A percentile compares a stretch with the other conserved stretches of the same genome.
Evolutionary conservation across 2,113 vertebrate genomes (phyloP).

Genomic region (human (Homo sapiens)): GRCh38 chr11:66195001-66195500

Average conservation of each 20-base stretch:
- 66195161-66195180: too few relatives aligned
- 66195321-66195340: background rate
- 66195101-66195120: too few relatives aligned
- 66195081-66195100: too few relatives aligned
- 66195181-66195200: too few relatives aligned
- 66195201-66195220: too few relatives aligned
- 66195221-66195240: too few relatives aligned
- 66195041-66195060: too few relatives aligned
- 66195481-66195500: background rate
- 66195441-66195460: background rate
- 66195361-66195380: background rate
- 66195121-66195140: too few relatives aligned
- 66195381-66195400: background rate
- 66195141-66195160: too few relatives aligned
- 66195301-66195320: background rate
- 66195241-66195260: background rate
- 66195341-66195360: background rate
- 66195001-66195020: too few relatives aligned
- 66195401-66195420: background rate
- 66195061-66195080: too few relatives aligned
- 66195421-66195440: conserved; percentile 3
- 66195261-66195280: background rate
- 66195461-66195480: background rate
- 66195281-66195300: background rate
- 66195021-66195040: too few relatives aligned